Percentiles rank a stretch among this genome's conserved stretches.
Evolutionary conservation across 2,797 vertebrate species (phyloP).

Genomic region (Zalophus californianus): DNA sequence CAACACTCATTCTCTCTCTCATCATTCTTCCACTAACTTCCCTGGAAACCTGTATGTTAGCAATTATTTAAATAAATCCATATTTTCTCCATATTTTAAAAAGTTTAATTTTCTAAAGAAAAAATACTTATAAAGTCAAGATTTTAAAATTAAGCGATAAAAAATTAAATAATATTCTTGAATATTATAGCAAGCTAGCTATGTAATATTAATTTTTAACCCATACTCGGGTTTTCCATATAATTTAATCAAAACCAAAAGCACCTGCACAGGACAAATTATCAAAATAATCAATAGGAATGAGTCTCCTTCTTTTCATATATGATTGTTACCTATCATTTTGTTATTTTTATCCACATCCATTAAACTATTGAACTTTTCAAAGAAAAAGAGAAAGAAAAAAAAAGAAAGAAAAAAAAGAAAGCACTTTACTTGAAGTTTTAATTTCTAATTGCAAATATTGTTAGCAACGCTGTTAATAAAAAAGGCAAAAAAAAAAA

Average conservation of each 20-base stretch:
- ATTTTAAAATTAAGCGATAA: neutral
- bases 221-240: neutral
- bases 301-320: neutral
- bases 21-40: neutral
- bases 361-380: conserved; percentile 53
- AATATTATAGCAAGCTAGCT: neutral
- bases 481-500: conserved; percentile 32
- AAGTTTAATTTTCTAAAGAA: neutral
- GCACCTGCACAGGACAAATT: neutral
- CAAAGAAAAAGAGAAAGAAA: conserved; percentile 44
- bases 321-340: conserved; percentile 46
- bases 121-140: neutral
- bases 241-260: neutral
- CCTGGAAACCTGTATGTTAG: neutral
- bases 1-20: rapidly evolving
- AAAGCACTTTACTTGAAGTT: conserved; percentile 37
- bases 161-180: neutral
- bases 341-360: conserved; percentile 49
- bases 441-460: conserved; percentile 62
- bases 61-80: neutral
- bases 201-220: neutral
- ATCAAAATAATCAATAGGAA: neutral
- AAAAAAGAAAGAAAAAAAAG: neutral
- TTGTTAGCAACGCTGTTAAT: neutral
- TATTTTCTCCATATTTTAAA: neutral